Evolutionary conservation across 2,797 vertebrate species (phyloP).

Genomic region (Capromys pilorides): DNA sequence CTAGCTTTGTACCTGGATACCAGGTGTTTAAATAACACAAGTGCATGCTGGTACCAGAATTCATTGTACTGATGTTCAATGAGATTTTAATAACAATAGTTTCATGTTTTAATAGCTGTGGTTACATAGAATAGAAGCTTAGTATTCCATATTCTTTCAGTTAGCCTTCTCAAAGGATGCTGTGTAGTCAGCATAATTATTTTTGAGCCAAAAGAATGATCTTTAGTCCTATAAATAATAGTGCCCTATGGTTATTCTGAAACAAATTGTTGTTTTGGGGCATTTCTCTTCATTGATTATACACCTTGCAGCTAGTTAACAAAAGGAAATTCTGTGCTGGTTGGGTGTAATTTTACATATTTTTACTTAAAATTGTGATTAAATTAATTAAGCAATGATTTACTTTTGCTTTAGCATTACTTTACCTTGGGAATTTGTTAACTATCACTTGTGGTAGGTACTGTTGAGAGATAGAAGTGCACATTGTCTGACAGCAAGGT

Average conservation of each 20-base stretch:
- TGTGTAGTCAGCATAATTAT: conserved; percentile 77
- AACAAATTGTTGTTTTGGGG: conserved; percentile 3
- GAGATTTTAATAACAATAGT: conserved; percentile 71
- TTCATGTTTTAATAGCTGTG: conserved; percentile 80
- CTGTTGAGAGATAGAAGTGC: not conserved
- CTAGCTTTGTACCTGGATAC: conserved; percentile 78
- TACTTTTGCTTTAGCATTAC: conserved; percentile 1
- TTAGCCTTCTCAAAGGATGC: conserved; percentile 77
- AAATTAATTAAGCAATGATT: not conserved
- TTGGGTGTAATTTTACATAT: not conserved
- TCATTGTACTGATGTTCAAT: conserved; percentile 73
- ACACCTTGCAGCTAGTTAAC: conserved; percentile 45
- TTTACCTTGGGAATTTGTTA: not conserved
- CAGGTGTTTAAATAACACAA: conserved; percentile 78
- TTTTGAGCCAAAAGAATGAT: conserved; percentile 73
- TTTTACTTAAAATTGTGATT: conserved; percentile 40
- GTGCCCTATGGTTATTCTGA: conserved; percentile 24
- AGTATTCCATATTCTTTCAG: conserved; percentile 74
- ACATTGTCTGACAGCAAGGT: not conserved
- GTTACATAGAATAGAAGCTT: conserved; percentile 60
- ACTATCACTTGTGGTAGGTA: not conserved
- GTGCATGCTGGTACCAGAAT: conserved; percentile 70
- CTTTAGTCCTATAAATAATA: conserved; percentile 69
- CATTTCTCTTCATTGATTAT: not conserved
- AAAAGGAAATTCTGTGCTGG: not conserved